A percentile compares a stretch with the other conserved stretches of the same genome.
Conservation (phyloP, 2,888 invertebrate genomes). For the Minunthozetes semirufus region DNA sequence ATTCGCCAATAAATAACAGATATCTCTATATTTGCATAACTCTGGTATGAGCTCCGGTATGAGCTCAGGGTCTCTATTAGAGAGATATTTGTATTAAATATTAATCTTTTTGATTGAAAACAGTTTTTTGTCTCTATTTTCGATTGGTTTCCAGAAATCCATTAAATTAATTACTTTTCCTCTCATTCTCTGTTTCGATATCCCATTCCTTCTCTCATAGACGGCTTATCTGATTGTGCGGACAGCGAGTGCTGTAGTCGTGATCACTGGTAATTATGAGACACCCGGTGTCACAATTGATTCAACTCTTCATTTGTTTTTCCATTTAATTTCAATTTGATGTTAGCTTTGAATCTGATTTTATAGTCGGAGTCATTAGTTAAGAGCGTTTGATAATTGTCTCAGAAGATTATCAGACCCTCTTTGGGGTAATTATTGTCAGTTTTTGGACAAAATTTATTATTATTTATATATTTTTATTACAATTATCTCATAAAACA, state of each 20-base stretch:
- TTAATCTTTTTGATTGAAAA: too few species aligned
- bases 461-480: not conserved
- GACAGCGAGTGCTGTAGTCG: slow-evolving; percentile 95
- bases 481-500: slow-evolving; percentile 1
- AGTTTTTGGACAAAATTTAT: not conserved
- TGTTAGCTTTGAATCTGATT: too few species aligned
- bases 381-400: not conserved
- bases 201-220: slow-evolving; percentile 53
- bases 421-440: not conserved
- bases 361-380: too few species aligned
- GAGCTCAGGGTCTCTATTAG: too few species aligned
- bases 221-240: slow-evolving; percentile 93
- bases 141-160: not conserved
- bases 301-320: not conserved
- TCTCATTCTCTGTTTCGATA: not conserved
- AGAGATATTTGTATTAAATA: too few species aligned
- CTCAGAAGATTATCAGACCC: not conserved
- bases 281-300: slow-evolving; percentile 32
- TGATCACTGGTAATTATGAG: slow-evolving; percentile 68
- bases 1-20: slow-evolving; percentile 32
- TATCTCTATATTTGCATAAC: slow-evolving; percentile 11
- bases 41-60: not conserved
- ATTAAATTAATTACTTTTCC: slow-evolving; percentile 31
- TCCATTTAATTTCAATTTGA: too few species aligned
- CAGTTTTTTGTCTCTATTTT: not conserved